These are phyloP conservation scores for Agrilus planipennis DNA, from an alignment of 1,140 invertebrate genomes.

Conservation along the genomic window DNA sequence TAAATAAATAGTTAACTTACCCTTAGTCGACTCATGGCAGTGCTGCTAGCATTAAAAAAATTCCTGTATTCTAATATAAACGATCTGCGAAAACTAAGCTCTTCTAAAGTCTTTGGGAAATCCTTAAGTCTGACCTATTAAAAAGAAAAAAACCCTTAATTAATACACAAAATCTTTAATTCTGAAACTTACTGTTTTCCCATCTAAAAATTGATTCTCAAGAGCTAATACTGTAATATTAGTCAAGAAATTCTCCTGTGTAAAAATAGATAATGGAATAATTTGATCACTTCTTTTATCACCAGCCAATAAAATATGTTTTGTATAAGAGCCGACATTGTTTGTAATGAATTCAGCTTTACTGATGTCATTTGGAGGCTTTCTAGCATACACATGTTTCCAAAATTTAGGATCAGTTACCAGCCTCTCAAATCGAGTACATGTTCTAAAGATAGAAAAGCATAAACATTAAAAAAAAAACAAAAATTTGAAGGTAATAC, in stretches of 20 bases:
- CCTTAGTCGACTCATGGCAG: conserved; percentile 12
- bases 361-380: conserved; percentile 12
- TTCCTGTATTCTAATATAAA: conserved; percentile 12
- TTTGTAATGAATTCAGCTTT: conserved; percentile 18
- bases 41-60: too few relatives aligned
- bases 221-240: conserved; percentile 21
- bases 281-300: conserved; percentile 10
- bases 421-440: conserved; percentile 16
- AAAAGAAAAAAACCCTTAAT: conserved; percentile 4
- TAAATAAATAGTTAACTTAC: conserved; percentile 20
- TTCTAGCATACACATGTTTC: conserved; percentile 18
- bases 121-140: conserved; percentile 7
- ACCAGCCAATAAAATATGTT: conserved; percentile 15
- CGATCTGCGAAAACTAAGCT: conserved; percentile 21
- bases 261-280: conserved; percentile 9
- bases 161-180: conserved; percentile 2
- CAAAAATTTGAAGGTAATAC: conserved; percentile 6
- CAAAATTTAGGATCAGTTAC: conserved; percentile 17
- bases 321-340: conserved; percentile 15
- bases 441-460: conserved; percentile 15
- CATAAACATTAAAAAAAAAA: not conserved
- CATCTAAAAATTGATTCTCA: conserved; percentile 19
- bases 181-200: conserved; percentile 11
- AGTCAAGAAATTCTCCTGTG: conserved; percentile 4
- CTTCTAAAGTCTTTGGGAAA: conserved; percentile 20